Evolutionary conservation across 2,797 vertebrate species (phyloP).

Genomic region (Sarcoramphus papa): DNA sequence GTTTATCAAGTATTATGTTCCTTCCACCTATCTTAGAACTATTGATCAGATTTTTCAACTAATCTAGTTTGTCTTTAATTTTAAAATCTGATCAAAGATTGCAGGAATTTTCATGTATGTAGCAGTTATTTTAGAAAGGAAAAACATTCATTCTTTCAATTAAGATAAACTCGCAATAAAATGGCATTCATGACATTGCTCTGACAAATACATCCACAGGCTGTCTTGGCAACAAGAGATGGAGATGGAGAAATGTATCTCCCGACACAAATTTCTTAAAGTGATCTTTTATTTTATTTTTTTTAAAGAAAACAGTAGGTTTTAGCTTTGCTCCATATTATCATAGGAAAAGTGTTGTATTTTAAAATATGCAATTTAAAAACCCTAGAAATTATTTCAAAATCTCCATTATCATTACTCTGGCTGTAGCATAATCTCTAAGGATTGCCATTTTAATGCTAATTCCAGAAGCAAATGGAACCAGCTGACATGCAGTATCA

Average conservation of each 20-base stretch:
- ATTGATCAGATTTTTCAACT: background rate
- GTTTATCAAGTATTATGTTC: background rate
- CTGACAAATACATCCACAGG: background rate
- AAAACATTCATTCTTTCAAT: background rate
- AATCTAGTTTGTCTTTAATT: background rate
- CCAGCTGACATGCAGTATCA: constrained; percentile 46
- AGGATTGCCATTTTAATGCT: constrained; percentile 59
- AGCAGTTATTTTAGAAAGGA: background rate
- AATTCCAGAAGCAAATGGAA: constrained; percentile 54
- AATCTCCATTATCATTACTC: background rate
- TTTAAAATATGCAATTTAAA: background rate
- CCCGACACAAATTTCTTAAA: background rate
- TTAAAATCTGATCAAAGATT: background rate
- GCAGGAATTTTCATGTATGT: background rate
- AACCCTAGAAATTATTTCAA: background rate
- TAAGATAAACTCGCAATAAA: background rate
- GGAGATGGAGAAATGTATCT: background rate
- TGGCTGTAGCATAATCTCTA: constrained; percentile 15
- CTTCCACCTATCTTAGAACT: background rate
- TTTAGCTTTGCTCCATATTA: background rate
- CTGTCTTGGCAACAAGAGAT: background rate
- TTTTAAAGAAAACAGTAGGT: background rate
- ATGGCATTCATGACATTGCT: background rate
- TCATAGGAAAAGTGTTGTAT: background rate
- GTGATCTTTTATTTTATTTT: background rate